Conservation (phyloP, 2,797 vertebrate species). For the Myotis vivesi region DNA sequence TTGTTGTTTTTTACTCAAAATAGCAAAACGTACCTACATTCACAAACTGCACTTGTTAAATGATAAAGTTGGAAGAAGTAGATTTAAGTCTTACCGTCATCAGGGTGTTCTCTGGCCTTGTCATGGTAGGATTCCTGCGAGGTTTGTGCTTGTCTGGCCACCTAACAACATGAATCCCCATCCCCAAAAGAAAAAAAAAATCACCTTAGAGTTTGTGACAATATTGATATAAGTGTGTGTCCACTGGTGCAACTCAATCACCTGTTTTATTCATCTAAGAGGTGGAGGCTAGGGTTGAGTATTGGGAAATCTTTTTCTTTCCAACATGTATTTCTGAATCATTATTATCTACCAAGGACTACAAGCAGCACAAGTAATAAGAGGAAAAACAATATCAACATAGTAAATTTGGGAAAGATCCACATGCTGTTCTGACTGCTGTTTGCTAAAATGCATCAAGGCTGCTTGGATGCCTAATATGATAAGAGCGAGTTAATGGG, state of each 20-base stretch:
- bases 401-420: background rate
- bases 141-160: slow-evolving; percentile 92
- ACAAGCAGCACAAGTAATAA: background rate
- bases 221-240: background rate
- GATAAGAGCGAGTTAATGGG: slow-evolving; percentile 26
- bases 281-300: background rate
- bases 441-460: slow-evolving; percentile 62
- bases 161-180: slow-evolving; percentile 84
- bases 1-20: background rate
- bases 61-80: background rate
- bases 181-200: slow-evolving; percentile 68
- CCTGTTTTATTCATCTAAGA: background rate
- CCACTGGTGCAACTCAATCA: background rate
- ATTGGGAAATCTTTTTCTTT: background rate
- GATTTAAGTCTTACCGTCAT: slow-evolving; percentile 91
- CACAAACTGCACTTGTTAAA: background rate
- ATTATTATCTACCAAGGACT: background rate
- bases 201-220: slow-evolving; percentile 48
- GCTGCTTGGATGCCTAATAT: slow-evolving; percentile 33
- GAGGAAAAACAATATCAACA: background rate
- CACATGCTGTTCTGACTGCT: slow-evolving; percentile 23
- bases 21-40: background rate
- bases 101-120: slow-evolving; percentile 95
- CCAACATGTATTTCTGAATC: background rate
- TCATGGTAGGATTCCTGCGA: slow-evolving; percentile 95